Evolutionary conservation across 2,113 vertebrate species (phyloP).

Genomic region (Poecilia latipinna): DNA sequence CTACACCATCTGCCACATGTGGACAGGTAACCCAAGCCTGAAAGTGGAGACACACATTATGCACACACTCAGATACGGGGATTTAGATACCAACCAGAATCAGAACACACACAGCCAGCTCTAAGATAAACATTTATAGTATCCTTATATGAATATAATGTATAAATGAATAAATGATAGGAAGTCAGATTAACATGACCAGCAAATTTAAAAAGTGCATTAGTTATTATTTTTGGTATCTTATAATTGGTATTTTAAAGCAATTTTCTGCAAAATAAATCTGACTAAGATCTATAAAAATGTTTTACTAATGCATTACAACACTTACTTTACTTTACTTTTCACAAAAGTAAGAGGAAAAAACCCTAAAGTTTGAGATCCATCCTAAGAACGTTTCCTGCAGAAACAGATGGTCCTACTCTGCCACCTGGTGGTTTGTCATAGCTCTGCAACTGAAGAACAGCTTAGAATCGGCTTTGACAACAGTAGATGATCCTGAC

Average conservation of each 20-base stretch:
- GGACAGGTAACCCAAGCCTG: constrained; percentile 63
- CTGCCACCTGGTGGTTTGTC: constrained; percentile 51
- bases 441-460: constrained; percentile 14
- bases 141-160: neutral
- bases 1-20: constrained; percentile 73
- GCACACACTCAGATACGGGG: neutral
- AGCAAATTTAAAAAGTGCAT: neutral
- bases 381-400: neutral
- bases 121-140: constrained; percentile 1
- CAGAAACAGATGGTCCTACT: constrained; percentile 11
- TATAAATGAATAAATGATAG: neutral
- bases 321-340: too few species aligned
- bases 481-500: neutral
- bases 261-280: neutral
- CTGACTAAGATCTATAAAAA: neutral
- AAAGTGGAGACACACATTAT: constrained; percentile 16
- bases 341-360: neutral
- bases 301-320: neutral
- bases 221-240: neutral
- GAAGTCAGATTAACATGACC: neutral
- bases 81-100: neutral
- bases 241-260: neutral
- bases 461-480: neutral
- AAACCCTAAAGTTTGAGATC: neutral
- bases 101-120: neutral